A percentile compares a stretch with the other conserved stretches of the same genome.
These are phyloP conservation scores for Drusus annulatus DNA, from an alignment of 1,140 invertebrate genomes.

Conservation along the genomic window DNA sequence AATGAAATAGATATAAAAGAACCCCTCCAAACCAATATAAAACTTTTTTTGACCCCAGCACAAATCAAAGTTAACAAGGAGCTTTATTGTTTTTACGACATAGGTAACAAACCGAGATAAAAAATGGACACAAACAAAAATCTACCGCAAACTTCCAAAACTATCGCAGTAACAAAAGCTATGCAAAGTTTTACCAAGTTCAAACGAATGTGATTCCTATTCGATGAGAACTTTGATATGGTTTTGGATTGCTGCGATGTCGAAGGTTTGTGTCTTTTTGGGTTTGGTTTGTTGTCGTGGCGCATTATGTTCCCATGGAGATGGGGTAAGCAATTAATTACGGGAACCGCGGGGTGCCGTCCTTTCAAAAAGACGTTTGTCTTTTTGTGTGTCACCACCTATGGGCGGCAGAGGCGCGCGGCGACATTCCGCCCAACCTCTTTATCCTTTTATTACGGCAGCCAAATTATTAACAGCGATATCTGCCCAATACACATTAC, in stretches of 20 bases:
- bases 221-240: neutral
- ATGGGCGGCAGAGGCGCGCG: conserved; percentile 45
- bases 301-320: conserved; percentile 59
- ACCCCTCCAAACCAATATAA: too few relatives aligned
- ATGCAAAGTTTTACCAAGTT: neutral
- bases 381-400: conserved; percentile 60
- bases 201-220: conserved; percentile 11
- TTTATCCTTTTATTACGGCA: conserved; percentile 17
- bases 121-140: conserved; percentile 50
- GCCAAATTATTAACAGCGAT: conserved; percentile 25
- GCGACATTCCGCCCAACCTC: conserved; percentile 47
- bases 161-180: conserved; percentile 18
- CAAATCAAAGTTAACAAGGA: conserved; percentile 58
- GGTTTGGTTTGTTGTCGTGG: conserved; percentile 6
- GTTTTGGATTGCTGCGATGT: neutral
- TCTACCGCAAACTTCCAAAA: conserved; percentile 46
- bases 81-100: conserved; percentile 57
- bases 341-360: conserved; percentile 56
- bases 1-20: too few relatives aligned
- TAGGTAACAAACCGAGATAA: conserved; percentile 50
- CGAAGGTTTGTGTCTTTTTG: conserved; percentile 16
- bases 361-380: conserved; percentile 60
- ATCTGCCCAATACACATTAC: conserved; percentile 5
- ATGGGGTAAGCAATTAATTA: conserved; percentile 58
- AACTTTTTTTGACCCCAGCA: conserved; percentile 31